Evolutionary conservation across 2,797 vertebrate genomes (phyloP).

Genomic region (Schizothorax lantsangensis): DNA sequence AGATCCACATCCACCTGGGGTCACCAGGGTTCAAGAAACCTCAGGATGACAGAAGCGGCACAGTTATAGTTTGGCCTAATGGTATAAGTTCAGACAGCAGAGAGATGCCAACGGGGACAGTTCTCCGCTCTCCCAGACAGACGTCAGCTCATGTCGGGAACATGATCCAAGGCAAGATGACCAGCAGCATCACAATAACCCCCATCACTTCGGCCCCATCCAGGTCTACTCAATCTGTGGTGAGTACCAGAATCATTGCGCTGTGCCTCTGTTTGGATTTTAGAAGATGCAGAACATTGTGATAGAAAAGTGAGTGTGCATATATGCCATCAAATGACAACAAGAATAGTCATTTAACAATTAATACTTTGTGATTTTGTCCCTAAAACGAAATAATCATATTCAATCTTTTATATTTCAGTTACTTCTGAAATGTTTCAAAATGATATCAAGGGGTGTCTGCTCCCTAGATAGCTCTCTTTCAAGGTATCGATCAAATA

Average conservation of each 20-base stretch:
- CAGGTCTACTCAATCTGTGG: constrained; percentile 86
- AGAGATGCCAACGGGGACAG: constrained; percentile 82
- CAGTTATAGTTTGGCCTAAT: constrained; percentile 80
- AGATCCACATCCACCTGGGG: constrained; percentile 96
- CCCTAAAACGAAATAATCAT: constrained; percentile 53
- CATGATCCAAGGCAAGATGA: constrained; percentile 85
- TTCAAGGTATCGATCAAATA: constrained; percentile 72
- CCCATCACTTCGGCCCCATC: constrained; percentile 83
- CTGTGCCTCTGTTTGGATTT: background rate
- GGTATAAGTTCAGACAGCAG: constrained; percentile 79
- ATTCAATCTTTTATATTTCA: constrained; percentile 72
- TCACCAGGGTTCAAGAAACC: constrained; percentile 85
- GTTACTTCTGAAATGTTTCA: constrained; percentile 80
- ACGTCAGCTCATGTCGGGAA: constrained; percentile 70
- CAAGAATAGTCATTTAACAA: constrained; percentile 32
- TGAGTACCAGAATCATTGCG: constrained; percentile 72
- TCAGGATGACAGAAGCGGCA: constrained; percentile 67
- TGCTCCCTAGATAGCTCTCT: constrained; percentile 72
- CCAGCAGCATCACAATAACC: constrained; percentile 94
- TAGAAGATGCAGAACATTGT: background rate
- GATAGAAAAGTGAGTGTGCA: constrained; percentile 5
- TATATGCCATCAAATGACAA: background rate
- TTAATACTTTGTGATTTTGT: constrained; percentile 52
- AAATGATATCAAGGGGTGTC: constrained; percentile 75
- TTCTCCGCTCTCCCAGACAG: constrained; percentile 85